These are phyloP conservation scores for Globia sparganii DNA, from an alignment of 2,888 invertebrate genomes.

Conservation along the genomic window DNA sequence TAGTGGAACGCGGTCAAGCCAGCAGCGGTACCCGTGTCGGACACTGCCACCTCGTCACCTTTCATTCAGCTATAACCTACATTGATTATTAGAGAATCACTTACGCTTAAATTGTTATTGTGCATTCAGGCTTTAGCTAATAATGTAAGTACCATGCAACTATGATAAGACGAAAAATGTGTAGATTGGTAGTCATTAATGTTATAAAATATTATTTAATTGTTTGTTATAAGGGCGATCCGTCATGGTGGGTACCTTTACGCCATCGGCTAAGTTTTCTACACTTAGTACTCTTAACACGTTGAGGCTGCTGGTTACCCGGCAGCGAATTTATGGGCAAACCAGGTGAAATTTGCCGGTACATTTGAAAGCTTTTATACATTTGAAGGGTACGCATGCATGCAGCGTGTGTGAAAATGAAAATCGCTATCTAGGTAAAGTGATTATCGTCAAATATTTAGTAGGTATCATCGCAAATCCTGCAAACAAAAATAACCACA, in stretches of 20 bases:
- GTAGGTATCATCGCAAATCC: not conserved
- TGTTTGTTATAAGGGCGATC: too few relatives aligned
- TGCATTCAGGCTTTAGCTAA: conserved; percentile 3
- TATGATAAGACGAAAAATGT: not conserved
- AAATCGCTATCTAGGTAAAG: not conserved
- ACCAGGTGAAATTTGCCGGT: not conserved
- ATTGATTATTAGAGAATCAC: conserved; percentile 34
- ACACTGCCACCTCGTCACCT: conserved; percentile 76
- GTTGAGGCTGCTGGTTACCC: not conserved
- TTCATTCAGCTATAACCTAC: conserved; percentile 68
- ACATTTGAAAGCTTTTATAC: not conserved
- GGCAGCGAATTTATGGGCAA: not conserved
- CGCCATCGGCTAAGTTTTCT: not conserved
- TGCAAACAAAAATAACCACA: conserved; percentile 3
- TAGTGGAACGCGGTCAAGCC: conserved; percentile 90
- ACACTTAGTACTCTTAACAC: not conserved
- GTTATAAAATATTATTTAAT: not conserved
- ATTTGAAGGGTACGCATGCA: too few relatives aligned
- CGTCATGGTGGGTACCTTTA: not conserved
- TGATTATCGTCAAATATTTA: not conserved
- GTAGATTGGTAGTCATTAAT: not conserved
- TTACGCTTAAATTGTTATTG: not conserved
- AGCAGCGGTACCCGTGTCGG: conserved; percentile 83
- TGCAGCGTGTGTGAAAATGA: not conserved
- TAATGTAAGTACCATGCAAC: not conserved